Evolutionary conservation across 2,113 vertebrate genomes (phyloP).

Genomic region (Limanda limanda): DNA sequence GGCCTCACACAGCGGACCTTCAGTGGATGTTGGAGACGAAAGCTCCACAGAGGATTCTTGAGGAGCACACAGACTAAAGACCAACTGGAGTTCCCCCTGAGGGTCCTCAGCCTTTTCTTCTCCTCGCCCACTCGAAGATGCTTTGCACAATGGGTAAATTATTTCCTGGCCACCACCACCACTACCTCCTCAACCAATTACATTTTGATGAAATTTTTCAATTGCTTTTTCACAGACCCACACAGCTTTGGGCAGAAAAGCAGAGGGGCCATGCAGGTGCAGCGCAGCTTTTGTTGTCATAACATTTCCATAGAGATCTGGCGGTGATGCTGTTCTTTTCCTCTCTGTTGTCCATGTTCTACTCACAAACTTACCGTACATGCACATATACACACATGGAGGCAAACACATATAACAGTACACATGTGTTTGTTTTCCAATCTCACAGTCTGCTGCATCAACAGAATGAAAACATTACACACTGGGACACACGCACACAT

Average conservation of each 20-base stretch:
- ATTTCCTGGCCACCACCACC: conserved; percentile 52
- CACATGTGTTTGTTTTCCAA: background rate
- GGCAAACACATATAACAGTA: conserved; percentile 2
- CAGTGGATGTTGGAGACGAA: conserved; percentile 37
- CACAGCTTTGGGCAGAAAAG: conserved; percentile 31
- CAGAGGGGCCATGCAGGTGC: conserved; percentile 58
- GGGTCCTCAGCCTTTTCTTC: conserved; percentile 68
- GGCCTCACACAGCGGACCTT: conserved; percentile 53
- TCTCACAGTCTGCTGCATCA: conserved; percentile 4
- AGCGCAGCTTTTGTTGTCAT: conserved; percentile 69
- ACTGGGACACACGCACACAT: conserved; percentile 7
- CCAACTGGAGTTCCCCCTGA: conserved; percentile 39
- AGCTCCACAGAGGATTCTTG: conserved; percentile 47
- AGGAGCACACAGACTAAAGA: conserved; percentile 52
- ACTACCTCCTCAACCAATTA: conserved; percentile 55
- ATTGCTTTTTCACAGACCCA: conserved; percentile 50
- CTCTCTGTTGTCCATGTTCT: background rate
- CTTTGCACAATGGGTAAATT: conserved; percentile 60
- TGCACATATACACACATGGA: conserved; percentile 2
- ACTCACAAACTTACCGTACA: conserved; percentile 7
- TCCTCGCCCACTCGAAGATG: conserved; percentile 35
- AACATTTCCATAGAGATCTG: conserved; percentile 67
- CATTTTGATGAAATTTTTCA: conserved; percentile 64
- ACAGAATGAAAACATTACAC: conserved; percentile 31
- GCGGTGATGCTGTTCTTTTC: conserved; percentile 39